Evolutionary conservation across 2,888 invertebrate genomes (phyloP), one percentile per base, ranked within the genome.

Genomic region (Liposcelis brunnea): DNA sequence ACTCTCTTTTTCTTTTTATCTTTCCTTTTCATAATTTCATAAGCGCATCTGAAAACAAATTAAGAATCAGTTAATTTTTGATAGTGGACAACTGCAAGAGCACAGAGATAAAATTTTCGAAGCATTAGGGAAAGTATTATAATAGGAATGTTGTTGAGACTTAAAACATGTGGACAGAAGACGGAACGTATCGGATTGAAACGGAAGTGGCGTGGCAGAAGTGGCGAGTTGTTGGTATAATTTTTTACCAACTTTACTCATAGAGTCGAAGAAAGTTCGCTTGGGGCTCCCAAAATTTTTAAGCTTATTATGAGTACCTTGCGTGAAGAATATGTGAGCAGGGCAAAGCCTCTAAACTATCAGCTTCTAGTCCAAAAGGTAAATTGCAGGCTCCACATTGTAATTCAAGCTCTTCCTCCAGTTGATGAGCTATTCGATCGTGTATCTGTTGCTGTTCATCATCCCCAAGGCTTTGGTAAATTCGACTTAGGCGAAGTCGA

Each of bases 291-390:
- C n/a, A n/a, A n/a, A n/a, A 26, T 26, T 6, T 26, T 26, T 6
- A 26, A 6, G 4, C 4, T 26, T 26, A 48, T 33, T 31, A 11
- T 14, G 31, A 48, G 51, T 61, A 83, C 84, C 82, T 78, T 36
- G 83, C 78, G 58, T 89, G 89, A 42, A 87, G 72, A 52, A 89
- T 85, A 59, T 89, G 89, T 2, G 85, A 79, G 64, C 89, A 90
- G 2, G 86, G 84, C 52, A 89, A 65, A 12, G 83, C 80, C 53
- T 87, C 86, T 36, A 89, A 66, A 12, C 75, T 74, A 55, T 78
- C 77, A 1, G 77, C 74, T 52, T 79, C 75, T 47, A 75, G 63
- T 2, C 82, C 82, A 51, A 87, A 77, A 2, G 80, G 74, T 51
- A 81, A 77, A 37, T 58, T 59, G 47, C 84, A 77, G 4, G 80